Evolutionary conservation across 2,888 invertebrate species (phyloP).

Genomic region (Melinaea menophilus): DNA sequence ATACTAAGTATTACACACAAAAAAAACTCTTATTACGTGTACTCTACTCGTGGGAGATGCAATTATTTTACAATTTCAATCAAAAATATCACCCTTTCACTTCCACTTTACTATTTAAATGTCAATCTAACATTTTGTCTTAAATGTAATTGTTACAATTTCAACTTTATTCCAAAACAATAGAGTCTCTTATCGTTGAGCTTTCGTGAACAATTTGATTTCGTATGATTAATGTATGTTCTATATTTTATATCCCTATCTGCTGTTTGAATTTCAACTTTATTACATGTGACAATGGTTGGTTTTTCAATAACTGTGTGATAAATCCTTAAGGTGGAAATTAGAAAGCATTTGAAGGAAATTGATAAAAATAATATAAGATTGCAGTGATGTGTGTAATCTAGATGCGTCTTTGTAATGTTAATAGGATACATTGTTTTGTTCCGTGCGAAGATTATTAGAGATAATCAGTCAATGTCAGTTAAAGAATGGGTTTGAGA

Average conservation of each 20-base stretch:
- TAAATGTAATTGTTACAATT: slow-evolving; percentile 40
- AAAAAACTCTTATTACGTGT: slow-evolving; percentile 54
- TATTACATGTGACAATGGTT: slow-evolving; percentile 28
- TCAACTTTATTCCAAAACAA: slow-evolving; percentile 33
- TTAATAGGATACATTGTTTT: slow-evolving; percentile 35
- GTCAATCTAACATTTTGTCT: slow-evolving; percentile 69
- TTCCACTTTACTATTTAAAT: slow-evolving; percentile 77
- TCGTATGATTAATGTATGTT: slow-evolving; percentile 73
- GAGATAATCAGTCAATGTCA: slow-evolving; percentile 48
- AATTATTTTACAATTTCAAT: slow-evolving; percentile 78
- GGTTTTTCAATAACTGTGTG: slow-evolving; percentile 25
- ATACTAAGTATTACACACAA: slow-evolving; percentile 48
- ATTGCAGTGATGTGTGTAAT: slow-evolving; percentile 51
- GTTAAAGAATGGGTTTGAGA: slow-evolving; percentile 31
- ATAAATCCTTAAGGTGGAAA: slow-evolving; percentile 41
- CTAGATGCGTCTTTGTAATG: slow-evolving; percentile 35
- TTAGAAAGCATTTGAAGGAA: slow-evolving; percentile 60
- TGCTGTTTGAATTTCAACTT: slow-evolving; percentile 35
- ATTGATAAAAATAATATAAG: slow-evolving; percentile 64
- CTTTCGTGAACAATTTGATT: slow-evolving; percentile 68
- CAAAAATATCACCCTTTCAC: slow-evolving; percentile 76
- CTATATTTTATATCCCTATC: slow-evolving; percentile 47
- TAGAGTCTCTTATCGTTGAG: slow-evolving; percentile 39
- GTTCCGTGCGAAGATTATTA: slow-evolving; percentile 38
- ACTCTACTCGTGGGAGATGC: slow-evolving; percentile 72